Evolutionary conservation across 2,888 invertebrate species (phyloP), one percentile per base, ranked within the genome.

Genomic region (Drosophila affinis): DNA sequence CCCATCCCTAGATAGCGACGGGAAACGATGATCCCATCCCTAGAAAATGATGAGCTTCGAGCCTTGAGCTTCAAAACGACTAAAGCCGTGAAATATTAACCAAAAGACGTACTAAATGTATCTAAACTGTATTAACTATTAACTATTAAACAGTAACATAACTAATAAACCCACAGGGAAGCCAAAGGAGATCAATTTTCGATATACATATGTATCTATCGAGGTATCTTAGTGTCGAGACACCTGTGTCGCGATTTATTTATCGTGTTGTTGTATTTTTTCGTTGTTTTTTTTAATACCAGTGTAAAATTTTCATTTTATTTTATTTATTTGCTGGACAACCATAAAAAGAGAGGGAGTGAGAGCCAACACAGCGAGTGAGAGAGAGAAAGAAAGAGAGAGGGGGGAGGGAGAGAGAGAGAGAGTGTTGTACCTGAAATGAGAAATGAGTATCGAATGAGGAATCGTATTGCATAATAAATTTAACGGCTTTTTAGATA

Each of bases 301-400:
- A 62, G 29, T 44, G 39, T 39, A 44, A 62, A 62, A 51, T 51
- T 32, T 51, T 51, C 51, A 32, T 59, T 39, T 39, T 39, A 69
- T 79, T 69, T 84, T 84, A 81, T 81, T 81, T 84, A 79, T 82
- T 78, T 75, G 85, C 85, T 76, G 81, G 81, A 81, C 81, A 85
- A 71, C 74, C 63, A 74, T 58, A 39, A 39, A 39, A 39, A 12
- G 12, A 3, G 1, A 0, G 14, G 6, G 7, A 39, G 39, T n/a
- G 39, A 7, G 14, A 2, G 39, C 6, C 14, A 39, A 6, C 2
- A 5, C 12, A 12, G 1, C 1, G 34, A 12, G 34, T 0, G 12
- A 34, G 34, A 12, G 12, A 39, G 14, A 39, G 14, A 6, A 3
- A 14, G 39, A 14, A 6, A 3, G 24, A 18, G 18, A 18, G 18